Percentiles rank a stretch among this genome's conserved stretches.
Evolutionary conservation across 2,888 invertebrate species (phyloP).

Genomic region (Ectemnius lituratus): DNA sequence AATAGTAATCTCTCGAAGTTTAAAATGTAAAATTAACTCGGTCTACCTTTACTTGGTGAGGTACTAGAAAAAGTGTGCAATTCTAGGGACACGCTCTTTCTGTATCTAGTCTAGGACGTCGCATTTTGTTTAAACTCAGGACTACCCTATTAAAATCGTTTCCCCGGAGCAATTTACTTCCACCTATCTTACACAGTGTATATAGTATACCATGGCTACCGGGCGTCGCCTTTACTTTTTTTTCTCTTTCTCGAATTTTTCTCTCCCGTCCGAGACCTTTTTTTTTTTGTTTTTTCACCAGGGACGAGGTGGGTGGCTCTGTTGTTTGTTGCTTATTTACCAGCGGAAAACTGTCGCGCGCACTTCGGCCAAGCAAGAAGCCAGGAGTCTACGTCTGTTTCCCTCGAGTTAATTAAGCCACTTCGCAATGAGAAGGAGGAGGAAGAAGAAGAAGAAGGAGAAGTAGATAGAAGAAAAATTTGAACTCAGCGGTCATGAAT

Average conservation of each 20-base stretch:
- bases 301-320: neutral
- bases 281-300: too few species aligned
- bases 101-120: neutral
- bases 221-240: constrained; percentile 15
- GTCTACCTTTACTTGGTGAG: neutral
- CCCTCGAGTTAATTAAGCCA: neutral
- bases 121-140: constrained; percentile 8
- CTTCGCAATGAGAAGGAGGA: neutral
- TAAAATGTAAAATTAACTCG: constrained; percentile 4
- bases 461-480: too few species aligned
- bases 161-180: constrained; percentile 7
- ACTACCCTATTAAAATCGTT: constrained; percentile 7
- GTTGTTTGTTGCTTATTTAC: constrained; percentile 18
- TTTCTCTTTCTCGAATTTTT: constrained; percentile 21
- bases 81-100: neutral
- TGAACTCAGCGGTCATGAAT: too few species aligned
- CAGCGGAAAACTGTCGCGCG: constrained; percentile 3
- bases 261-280: neutral
- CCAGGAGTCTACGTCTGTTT: constrained; percentile 2
- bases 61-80: neutral
- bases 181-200: neutral
- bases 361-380: neutral
- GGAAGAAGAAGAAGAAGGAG: too few species aligned
- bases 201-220: too few species aligned
- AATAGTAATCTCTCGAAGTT: neutral